These are phyloP conservation scores for Apodemia zela DNA, from an alignment of 2,888 invertebrate genomes.

Conservation along the genomic window DNA sequence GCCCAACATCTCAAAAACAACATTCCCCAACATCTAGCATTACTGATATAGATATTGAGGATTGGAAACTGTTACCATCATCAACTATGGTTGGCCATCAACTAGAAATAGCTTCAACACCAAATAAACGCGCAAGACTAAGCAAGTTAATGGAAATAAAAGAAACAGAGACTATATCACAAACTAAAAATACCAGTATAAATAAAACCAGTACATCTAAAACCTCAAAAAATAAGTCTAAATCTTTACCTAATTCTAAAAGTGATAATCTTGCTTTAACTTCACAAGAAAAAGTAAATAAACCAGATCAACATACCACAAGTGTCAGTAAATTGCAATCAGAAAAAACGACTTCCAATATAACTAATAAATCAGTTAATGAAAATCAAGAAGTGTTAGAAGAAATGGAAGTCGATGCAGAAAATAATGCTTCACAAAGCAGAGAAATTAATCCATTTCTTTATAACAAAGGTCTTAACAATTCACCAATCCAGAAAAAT, in stretches of 20 bases:
- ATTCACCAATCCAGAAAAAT: not conserved
- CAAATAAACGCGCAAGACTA: slow-evolving; percentile 46
- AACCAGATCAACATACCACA: not conserved
- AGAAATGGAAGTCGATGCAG: not conserved
- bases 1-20: slow-evolving; percentile 37
- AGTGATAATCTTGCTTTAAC: not conserved
- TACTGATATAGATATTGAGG: slow-evolving; percentile 63
- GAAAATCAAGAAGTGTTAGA: not conserved
- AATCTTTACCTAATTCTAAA: slow-evolving; percentile 22
- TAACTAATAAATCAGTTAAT: not conserved
- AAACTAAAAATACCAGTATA: slow-evolving; percentile 31
- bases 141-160: slow-evolving; percentile 46
- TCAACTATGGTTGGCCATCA: slow-evolving; percentile 69
- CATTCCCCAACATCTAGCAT: slow-evolving; percentile 50
- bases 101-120: slow-evolving; percentile 42
- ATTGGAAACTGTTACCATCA: slow-evolving; percentile 63
- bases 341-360: not conserved
- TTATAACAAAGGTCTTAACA: too few relatives aligned
- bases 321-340: not conserved
- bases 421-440: not conserved
- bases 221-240: slow-evolving; percentile 38
- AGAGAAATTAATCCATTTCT: not conserved
- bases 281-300: not conserved
- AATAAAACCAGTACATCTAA: slow-evolving; percentile 39
- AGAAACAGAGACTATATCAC: slow-evolving; percentile 35